Base-by-base conservation (phyloP, 2,113 vertebrate species). In the Atlantisia rogersi region DNA sequence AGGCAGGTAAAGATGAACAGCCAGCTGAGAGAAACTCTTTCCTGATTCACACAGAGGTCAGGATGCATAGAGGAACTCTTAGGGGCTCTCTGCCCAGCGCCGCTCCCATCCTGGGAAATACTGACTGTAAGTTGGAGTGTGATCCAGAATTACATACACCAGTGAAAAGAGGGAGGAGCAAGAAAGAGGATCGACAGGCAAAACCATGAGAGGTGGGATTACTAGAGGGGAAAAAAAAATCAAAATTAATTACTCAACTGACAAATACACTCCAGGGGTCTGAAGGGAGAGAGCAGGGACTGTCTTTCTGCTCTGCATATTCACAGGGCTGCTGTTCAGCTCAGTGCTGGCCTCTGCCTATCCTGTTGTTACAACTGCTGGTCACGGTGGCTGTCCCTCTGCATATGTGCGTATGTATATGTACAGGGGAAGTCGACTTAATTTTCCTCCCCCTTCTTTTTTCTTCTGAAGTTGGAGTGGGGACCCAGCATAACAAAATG, bases 321-420 rank as follows among this genome's bases (percentile, higher is more conserved):
- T 89, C 24, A 39, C 26, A 15, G 37, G 28, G 60, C 56, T 83
- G 42, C 46, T 90, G 68, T 39, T 68, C 60, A 75, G 48, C 65
- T 65, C 64, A 25, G 37, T 59, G 59, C 79, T 88, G 64, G 42
- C n/a, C 29, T 81, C 56, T 75, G 77, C 64, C 31, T 64, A 10
- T 7, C 7, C 13, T 35, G 5, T 0, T 9, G 5, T n/a, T 59
- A 53, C 28, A 64, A 10, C 19, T 1, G 5, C 14, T 20, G 22
- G 29, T 55, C 52, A 20, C 7, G 68, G 52, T 4, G 5, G 20
- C 20, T 68, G 4, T 29, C n/a, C 26, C 11, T 83, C 6, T 71
- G 14, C 37, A 3, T 35, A 1, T 50, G 5, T 20, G 3, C 40
- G 15, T 64, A 4, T 56, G 20, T 40, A 24, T 15, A 18, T 22